phyloP scores from a whole-genome alignment of 1,140 invertebrate species.

The Calliopsis andreniformis region DNA sequence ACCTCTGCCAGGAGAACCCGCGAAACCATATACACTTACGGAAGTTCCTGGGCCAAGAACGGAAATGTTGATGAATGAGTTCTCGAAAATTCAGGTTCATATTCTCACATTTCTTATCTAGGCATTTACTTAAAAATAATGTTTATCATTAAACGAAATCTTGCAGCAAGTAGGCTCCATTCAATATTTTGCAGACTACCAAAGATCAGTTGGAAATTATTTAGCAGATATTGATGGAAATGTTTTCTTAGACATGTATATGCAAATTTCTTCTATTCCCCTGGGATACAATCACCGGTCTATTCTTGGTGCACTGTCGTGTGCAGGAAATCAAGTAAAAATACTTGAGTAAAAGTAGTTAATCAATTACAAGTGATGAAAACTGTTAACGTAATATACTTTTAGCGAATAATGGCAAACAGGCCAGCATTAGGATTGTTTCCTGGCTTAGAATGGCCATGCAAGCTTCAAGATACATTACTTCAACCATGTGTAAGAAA shows the following conservation, averaged over 20 bases:
- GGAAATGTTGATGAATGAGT: conserved; percentile 24
- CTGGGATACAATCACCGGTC: conserved; percentile 33
- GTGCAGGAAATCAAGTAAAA: conserved; percentile 34
- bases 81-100: conserved; percentile 44
- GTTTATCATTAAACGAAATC: background rate
- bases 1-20: conserved; percentile 41
- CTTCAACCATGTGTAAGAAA: conserved; percentile 49
- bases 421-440: conserved; percentile 40
- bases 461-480: conserved; percentile 31
- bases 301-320: conserved; percentile 22
- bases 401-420: conserved; percentile 44
- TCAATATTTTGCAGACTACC: conserved; percentile 46
- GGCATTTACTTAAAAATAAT: background rate
- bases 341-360: no score
- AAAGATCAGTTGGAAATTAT: conserved; percentile 45
- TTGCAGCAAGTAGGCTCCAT: conserved; percentile 37
- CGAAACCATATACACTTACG: conserved; percentile 36
- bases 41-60: conserved; percentile 44
- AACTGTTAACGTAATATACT: background rate
- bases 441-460: conserved; percentile 39
- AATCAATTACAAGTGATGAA: no score
- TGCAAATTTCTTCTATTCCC: conserved; percentile 27
- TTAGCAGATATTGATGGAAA: conserved; percentile 45
- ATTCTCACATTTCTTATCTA: background rate
- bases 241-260: conserved; percentile 43